Evolutionary conservation across 2,888 invertebrate genomes (phyloP).

Genomic region (Cerastis leucographa): DNA sequence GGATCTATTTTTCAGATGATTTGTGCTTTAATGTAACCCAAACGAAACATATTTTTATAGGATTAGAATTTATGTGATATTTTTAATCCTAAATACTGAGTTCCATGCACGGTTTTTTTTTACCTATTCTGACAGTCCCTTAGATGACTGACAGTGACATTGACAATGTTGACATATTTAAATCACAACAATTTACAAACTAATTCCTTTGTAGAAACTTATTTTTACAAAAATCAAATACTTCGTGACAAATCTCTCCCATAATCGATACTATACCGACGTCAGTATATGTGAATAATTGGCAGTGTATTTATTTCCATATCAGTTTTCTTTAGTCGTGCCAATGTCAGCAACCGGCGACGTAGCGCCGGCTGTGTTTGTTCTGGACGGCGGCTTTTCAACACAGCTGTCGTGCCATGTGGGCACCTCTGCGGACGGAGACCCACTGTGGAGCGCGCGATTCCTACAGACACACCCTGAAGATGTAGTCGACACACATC

Average conservation of each 20-base stretch:
- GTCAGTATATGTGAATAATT: constrained; percentile 7
- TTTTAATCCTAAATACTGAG: neutral
- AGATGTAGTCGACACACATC: constrained; percentile 94
- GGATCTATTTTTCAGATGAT: no score
- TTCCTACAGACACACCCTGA: constrained; percentile 94
- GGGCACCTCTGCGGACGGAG: constrained; percentile 93
- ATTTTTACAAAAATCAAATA: neutral
- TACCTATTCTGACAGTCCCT: neutral
- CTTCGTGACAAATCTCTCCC: neutral
- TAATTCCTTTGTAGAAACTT: neutral
- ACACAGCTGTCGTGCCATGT: constrained; percentile 94
- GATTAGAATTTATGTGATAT: no score
- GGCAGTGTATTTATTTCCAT: neutral
- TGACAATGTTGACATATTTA: constrained; percentile 4
- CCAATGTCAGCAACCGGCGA: constrained; percentile 53
- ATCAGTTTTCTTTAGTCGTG: neutral
- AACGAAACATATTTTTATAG: neutral
- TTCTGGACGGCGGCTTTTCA: constrained; percentile 94
- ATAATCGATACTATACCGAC: neutral
- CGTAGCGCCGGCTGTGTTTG: constrained; percentile 73
- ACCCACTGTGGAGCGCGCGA: constrained; percentile 97
- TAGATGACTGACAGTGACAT: constrained; percentile 5
- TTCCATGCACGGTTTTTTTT: neutral
- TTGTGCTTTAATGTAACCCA: neutral
- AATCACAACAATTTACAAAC: constrained; percentile 2